Evolutionary conservation across 2,113 vertebrate genomes (phyloP), one percentile per base, ranked within the genome.

Genomic region (Hemichromis elongatus): DNA sequence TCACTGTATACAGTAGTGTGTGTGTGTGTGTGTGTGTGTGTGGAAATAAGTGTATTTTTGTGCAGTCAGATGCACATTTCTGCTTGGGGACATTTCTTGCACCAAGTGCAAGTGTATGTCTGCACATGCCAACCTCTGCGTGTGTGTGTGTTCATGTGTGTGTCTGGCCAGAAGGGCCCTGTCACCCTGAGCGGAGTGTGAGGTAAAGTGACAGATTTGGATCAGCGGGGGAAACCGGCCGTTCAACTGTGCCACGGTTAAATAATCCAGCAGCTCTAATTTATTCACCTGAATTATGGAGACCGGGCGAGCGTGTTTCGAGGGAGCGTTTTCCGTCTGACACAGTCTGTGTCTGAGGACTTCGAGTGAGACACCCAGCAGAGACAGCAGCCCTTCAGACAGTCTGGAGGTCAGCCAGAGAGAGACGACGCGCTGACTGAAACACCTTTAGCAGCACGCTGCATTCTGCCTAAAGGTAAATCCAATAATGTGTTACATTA

Each of bases 151-250:
- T 53, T 28, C 16, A 40, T 81, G 13, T 52, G 77, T 83, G 80
- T 57, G 57, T 80, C 6, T 1, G 18, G 12, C 19, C 86, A 89
- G 77, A 78, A 56, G 87, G 83, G 63, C 75, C 87, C 75, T 86
- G 83, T 91, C 83, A 91, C 45, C 81, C 82, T 55, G 88, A 47
- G 66, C n/a, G 8, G 7, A 9, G 73, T 9, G 84, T 9, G 77
- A 93, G 81, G 83, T 83, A 88, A 90, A 82, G 90, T 90, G 93
- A 92, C 93, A 94, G 89, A 92, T 91, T 83, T 89, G 87, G 88
- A 90, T 91, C 87, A 90, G 92, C 21, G 3, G 81, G 81, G 63
- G 81, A 54, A 14, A 63, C 2, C 5, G 70, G 37, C 52, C 79
- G 5, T 73, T 80, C 59, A 81, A 68, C 83, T 85, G 83, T 87